Evolutionary conservation across 2,797 vertebrate genomes (phyloP).

Genomic region (Calcarius lapponicus): DNA sequence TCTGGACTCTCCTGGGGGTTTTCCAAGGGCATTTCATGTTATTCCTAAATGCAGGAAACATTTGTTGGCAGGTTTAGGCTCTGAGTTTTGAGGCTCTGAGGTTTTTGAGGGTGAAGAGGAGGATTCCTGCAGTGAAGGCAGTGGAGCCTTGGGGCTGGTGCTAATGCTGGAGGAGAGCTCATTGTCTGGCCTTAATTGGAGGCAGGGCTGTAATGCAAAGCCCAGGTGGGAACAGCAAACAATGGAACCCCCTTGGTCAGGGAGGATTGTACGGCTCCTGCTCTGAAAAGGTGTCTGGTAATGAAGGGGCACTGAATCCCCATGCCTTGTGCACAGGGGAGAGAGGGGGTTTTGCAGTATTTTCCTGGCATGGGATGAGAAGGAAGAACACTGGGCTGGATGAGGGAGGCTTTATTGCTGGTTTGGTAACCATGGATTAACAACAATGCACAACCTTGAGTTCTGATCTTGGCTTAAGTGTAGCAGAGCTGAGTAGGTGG

Average conservation of each 20-base stretch:
- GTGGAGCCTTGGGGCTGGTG: fast-evolving
- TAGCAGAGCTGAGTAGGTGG: background rate
- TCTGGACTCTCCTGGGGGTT: background rate
- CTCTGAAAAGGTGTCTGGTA: background rate
- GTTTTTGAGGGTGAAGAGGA: background rate
- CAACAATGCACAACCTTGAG: background rate
- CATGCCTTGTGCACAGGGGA: fast-evolving
- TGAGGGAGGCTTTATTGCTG: background rate
- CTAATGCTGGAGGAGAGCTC: background rate
- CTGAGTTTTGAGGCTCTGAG: background rate
- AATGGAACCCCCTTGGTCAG: fast-evolving
- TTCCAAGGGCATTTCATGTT: background rate
- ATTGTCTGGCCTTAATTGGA: background rate
- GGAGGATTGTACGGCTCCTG: background rate
- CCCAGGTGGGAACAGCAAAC: background rate
- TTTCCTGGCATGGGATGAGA: background rate
- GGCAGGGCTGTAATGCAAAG: background rate
- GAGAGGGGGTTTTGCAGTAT: background rate
- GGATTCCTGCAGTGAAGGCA: background rate
- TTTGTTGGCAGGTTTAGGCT: background rate
- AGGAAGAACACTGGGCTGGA: background rate
- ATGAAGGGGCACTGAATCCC: background rate
- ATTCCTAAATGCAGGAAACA: background rate
- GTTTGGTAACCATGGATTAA: background rate
- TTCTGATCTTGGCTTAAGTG: background rate